These are phyloP conservation scores for Zaprionus tsacasi DNA, from an alignment of 1,140 invertebrate species.

Conservation along the genomic window DNA sequence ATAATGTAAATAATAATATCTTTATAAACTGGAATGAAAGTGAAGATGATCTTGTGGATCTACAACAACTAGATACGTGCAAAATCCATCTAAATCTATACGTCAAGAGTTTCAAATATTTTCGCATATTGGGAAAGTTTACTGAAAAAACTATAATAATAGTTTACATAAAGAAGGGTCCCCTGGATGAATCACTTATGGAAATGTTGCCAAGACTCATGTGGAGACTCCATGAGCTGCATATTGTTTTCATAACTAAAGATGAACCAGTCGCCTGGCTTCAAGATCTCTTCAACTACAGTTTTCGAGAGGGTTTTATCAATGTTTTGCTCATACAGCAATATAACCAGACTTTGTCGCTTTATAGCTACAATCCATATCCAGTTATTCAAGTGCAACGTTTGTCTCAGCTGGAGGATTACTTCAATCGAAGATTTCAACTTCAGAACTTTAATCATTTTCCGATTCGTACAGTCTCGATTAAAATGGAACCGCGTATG, in stretches of 20 bases:
- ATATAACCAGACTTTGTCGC: neutral
- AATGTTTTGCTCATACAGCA: slow-evolving; percentile 41
- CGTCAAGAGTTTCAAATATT: neutral
- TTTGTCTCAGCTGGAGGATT: slow-evolving; percentile 35
- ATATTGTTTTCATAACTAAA: slow-evolving; percentile 42
- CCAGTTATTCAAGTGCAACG: slow-evolving; percentile 21
- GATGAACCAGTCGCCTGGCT: neutral
- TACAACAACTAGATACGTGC: slow-evolving; percentile 23
- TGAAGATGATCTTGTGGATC: neutral
- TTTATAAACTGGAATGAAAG: slow-evolving; percentile 27
- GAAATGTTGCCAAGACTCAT: slow-evolving; percentile 34
- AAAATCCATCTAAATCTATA: slow-evolving; percentile 20
- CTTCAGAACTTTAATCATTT: slow-evolving; percentile 28
- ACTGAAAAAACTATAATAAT: slow-evolving; percentile 32
- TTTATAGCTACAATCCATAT: slow-evolving; percentile 60
- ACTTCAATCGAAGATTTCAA: slow-evolving; percentile 9
- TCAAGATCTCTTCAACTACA: slow-evolving; percentile 39
- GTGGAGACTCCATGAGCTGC: slow-evolving; percentile 32
- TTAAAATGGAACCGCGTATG: slow-evolving; percentile 16
- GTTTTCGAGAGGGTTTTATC: slow-evolving; percentile 53
- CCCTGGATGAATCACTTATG: neutral
- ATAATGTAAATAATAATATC: slow-evolving; percentile 37
- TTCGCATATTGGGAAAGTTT: slow-evolving; percentile 37
- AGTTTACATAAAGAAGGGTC: slow-evolving; percentile 17
- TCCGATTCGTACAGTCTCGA: neutral